Evolutionary conservation across 2,797 vertebrate genomes (phyloP), one percentile per base, ranked within the genome.

Genomic region (Tolypeutes matacus): DNA sequence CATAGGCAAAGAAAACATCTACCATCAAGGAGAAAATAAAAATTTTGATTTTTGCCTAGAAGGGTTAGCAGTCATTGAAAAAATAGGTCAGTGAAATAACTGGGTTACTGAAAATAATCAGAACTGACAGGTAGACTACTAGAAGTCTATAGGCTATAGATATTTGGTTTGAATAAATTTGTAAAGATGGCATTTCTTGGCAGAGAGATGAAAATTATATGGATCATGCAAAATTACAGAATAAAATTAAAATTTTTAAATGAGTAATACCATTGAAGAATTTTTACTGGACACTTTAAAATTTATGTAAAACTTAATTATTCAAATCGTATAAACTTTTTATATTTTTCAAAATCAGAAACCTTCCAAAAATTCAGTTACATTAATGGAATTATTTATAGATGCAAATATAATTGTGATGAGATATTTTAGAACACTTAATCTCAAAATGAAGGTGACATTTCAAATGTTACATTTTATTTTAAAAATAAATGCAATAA

Each of bases 11-110:
- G 65, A 60, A 64, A 69, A 80, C 27, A 89, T 82, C n/a, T 23
- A 92, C 36, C 56, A 31, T 67, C 42, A 93, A 83, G 73, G 94
- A 89, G 88, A 56, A 92, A 82, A 91, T 42, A 8, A 89, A 91
- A 65, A 72, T 78, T 95, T 82, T 96, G 76, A 95, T 97, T 97
- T 94, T 97, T 97, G 97, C 94, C 95, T 97, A 73, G 81, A 97
- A 97, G 97, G 67, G 80, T 97, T 96, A 94, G 78, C 95, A 92
- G 96, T 97, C 95, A 91, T 7, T n/a, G 97, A 81, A 97, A 98
- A 98, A 98, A 96, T 98, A 98, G 98, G 98, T 98, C 98, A 98
- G 90, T 70, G 97, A 98, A 98, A 97, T 97, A 98, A 97, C 98
- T 97, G 91, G 85, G 97, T 97, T 97, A 97, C 89, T 98, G 98